A percentile compares a stretch with the other conserved stretches of the same genome.
These are phyloP conservation scores for Octonoba sinensis DNA, from an alignment of 2,888 invertebrate species.

Conservation along the genomic window DNA sequence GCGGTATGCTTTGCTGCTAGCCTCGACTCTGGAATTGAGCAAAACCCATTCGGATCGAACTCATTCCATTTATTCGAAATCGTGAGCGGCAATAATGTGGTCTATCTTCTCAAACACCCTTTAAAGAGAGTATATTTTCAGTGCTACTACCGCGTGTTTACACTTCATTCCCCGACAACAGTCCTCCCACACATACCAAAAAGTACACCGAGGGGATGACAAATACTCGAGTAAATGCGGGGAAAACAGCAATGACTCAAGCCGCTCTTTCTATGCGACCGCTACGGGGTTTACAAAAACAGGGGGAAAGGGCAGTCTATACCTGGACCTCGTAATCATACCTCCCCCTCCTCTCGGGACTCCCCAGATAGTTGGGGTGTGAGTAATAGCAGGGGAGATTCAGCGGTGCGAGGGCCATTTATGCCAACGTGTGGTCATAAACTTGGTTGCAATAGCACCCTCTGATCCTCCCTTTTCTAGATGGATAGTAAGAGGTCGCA, in stretches of 20 bases:
- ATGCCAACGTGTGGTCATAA: constrained; percentile 15
- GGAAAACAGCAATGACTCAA: constrained; percentile 31
- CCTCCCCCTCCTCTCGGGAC: constrained; percentile 2
- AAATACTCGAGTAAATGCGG: constrained; percentile 2
- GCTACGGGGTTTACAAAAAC: constrained; percentile 2
- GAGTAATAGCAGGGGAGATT: constrained; percentile 40
- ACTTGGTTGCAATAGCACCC: constrained; percentile 3
- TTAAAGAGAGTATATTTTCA: background rate
- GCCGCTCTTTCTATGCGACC: constrained; percentile 22
- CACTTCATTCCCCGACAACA: constrained; percentile 2
- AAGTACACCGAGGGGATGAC: constrained; percentile 4
- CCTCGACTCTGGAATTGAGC: too few relatives aligned
- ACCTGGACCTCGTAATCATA: constrained; percentile 36
- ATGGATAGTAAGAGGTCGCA: too few relatives aligned
- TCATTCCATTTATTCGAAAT: background rate
- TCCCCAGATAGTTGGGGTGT: constrained; percentile 19
- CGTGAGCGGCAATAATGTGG: too few relatives aligned
- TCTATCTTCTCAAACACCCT: too few relatives aligned
- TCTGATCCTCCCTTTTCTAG: background rate
- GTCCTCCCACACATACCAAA: background rate
- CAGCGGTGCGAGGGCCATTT: constrained; percentile 16
- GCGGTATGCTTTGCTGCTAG: too few relatives aligned
- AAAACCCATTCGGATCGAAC: too few relatives aligned
- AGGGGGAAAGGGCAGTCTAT: constrained; percentile 12
- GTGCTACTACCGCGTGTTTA: constrained; percentile 1